phyloP scores from a whole-genome alignment of 1,140 invertebrate species.

The Drosophila nigrodunni region DNA sequence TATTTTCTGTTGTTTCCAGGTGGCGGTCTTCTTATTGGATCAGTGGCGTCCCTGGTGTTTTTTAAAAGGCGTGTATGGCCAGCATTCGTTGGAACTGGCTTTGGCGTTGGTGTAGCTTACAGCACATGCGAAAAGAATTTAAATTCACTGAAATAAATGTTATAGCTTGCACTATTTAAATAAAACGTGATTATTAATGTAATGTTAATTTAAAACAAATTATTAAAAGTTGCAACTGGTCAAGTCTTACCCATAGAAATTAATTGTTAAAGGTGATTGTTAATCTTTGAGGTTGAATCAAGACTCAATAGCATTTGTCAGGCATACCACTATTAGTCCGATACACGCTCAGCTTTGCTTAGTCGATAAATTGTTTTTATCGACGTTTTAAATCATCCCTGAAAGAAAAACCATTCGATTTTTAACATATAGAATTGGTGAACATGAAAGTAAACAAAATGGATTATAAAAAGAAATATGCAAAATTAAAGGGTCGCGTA shows the following conservation, averaged over 20 bases:
- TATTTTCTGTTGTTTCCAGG: slow-evolving; percentile 84
- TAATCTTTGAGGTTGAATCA: not conserved
- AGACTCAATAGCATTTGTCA: too few relatives aligned
- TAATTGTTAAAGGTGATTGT: not conserved
- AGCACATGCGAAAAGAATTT: slow-evolving; percentile 90
- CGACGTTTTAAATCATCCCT: not conserved
- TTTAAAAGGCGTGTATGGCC: slow-evolving; percentile 89
- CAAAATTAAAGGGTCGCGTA: slow-evolving; percentile 75
- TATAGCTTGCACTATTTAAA: not conserved
- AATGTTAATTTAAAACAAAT: slow-evolving; percentile 6
- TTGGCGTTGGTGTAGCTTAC: slow-evolving; percentile 91
- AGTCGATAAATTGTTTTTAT: not conserved
- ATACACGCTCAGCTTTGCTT: too few relatives aligned
- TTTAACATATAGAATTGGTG: not conserved
- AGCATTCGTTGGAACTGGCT: slow-evolving; percentile 89
- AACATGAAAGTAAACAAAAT: slow-evolving; percentile 84
- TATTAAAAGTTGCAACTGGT: not conserved
- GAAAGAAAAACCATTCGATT: not conserved
- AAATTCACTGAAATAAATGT: slow-evolving; percentile 82
- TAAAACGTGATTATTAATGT: slow-evolving; percentile 57
- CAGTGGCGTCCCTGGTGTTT: slow-evolving; percentile 89
- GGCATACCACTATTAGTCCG: too few relatives aligned
- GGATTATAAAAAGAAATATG: slow-evolving; percentile 86
- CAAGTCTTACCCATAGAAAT: not conserved
- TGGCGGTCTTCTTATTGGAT: slow-evolving; percentile 88